Evolutionary conservation across 2,113 vertebrate species (phyloP).

Genomic region (Myiagra hebetior): DNA sequence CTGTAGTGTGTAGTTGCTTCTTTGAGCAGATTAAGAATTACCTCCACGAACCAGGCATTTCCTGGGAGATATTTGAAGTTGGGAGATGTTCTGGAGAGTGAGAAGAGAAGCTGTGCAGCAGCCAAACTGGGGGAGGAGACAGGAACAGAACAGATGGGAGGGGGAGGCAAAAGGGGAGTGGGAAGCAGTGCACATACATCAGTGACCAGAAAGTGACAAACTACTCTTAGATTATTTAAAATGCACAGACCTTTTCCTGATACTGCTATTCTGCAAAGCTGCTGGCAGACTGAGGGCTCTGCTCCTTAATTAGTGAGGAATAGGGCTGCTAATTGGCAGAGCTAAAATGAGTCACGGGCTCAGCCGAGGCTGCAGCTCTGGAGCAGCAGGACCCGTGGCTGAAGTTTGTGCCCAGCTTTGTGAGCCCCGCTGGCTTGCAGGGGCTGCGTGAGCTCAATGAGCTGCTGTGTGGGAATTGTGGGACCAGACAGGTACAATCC

Average conservation of each 20-base stretch:
- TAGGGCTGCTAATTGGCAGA: neutral
- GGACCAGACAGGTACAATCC: neutral
- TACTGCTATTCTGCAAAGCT: neutral
- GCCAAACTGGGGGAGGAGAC: constrained; percentile 8
- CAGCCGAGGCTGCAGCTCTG: neutral
- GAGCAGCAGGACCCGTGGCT: neutral
- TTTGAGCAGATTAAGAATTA: neutral
- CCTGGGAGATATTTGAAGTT: neutral
- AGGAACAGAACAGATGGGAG: constrained; percentile 48
- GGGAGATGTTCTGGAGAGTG: neutral
- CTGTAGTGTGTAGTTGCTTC: neutral
- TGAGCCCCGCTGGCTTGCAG: neutral
- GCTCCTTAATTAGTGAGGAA: constrained; percentile 23
- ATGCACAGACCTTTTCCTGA: neutral
- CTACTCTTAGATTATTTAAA: constrained; percentile 5
- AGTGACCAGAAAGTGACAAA: constrained; percentile 39
- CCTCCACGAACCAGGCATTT: neutral
- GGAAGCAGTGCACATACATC: neutral
- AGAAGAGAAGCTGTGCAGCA: neutral
- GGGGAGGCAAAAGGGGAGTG: neutral
- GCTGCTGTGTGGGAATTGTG: neutral
- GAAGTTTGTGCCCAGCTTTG: neutral
- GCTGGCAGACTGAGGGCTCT: neutral
- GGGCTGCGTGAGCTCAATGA: neutral
- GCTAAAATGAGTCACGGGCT: neutral